These are phyloP conservation scores for Antigone vipio DNA, from an alignment of 2,113 vertebrate species.

Conservation along the genomic window DNA sequence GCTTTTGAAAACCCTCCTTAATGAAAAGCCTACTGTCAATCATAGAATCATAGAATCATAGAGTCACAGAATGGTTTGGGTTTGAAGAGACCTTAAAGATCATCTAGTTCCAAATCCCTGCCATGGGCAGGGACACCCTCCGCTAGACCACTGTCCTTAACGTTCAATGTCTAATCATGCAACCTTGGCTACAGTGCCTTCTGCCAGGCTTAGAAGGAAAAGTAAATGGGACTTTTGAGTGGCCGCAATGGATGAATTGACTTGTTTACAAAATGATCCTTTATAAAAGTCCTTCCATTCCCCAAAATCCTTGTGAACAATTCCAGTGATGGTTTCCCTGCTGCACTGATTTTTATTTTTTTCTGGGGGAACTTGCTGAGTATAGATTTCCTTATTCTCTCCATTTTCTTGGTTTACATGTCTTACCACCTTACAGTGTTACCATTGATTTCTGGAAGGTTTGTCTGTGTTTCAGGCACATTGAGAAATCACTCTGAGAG, in stretches of 20 bases:
- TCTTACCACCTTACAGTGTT: background rate
- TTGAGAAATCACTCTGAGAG: background rate
- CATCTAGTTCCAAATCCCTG: too few relatives aligned
- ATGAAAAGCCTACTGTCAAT: background rate
- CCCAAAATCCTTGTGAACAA: background rate
- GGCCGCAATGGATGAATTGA: background rate
- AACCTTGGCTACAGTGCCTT: background rate
- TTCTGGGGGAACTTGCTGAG: background rate
- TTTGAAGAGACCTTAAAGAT: too few relatives aligned
- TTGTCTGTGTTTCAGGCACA: background rate
- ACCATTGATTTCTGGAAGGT: background rate
- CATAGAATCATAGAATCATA: too few relatives aligned
- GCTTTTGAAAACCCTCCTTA: background rate
- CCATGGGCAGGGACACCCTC: too few relatives aligned
- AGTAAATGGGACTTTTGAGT: background rate
- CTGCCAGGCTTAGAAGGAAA: background rate
- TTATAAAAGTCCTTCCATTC: background rate
- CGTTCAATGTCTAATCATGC: background rate
- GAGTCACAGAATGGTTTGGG: too few relatives aligned
- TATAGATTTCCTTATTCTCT: background rate
- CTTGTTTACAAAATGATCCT: background rate
- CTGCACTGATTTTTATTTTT: background rate
- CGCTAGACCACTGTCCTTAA: background rate
- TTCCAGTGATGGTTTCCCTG: background rate
- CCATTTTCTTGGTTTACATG: background rate